Evolutionary conservation across 1,140 invertebrate species (phyloP).

Genomic region (Aleiodes sp.): DNA sequence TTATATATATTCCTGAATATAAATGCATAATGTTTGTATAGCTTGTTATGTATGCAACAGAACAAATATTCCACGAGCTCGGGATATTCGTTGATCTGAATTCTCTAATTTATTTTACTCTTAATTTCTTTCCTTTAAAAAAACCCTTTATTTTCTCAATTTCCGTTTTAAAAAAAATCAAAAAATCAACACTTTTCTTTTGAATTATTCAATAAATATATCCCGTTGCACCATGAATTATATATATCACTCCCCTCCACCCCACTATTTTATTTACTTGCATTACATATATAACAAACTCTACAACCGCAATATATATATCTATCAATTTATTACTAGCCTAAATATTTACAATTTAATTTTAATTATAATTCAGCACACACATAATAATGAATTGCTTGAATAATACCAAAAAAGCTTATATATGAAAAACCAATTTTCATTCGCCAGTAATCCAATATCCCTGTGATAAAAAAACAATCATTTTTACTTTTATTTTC

Average conservation of each 20-base stretch:
- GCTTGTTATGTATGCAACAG: constrained; percentile 41
- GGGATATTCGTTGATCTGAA: constrained; percentile 28
- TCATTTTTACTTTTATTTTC: background rate
- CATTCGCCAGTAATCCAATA: constrained; percentile 12
- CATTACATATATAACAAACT: constrained; percentile 25
- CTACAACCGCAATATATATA: constrained; percentile 27
- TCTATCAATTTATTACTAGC: background rate
- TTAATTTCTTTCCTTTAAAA: constrained; percentile 5
- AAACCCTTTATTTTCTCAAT: background rate
- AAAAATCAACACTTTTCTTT: background rate
- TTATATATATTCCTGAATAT: constrained; percentile 37
- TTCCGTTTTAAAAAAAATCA: background rate
- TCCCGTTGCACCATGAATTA: constrained; percentile 3
- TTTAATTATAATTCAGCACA: constrained; percentile 37
- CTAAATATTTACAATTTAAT: constrained; percentile 4
- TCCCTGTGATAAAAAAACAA: background rate
- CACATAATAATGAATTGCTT: constrained; percentile 32
- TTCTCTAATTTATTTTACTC: constrained; percentile 13
- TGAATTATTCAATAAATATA: background rate
- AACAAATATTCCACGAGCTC: constrained; percentile 35
- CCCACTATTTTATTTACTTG: constrained; percentile 14
- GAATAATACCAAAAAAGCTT: constrained; percentile 25
- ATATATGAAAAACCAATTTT: constrained; percentile 1
- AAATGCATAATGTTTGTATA: constrained; percentile 44
- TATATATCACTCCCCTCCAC: background rate